Evolutionary conservation across 2,888 invertebrate genomes (phyloP).

Genomic region (Heliconius charithonia): DNA sequence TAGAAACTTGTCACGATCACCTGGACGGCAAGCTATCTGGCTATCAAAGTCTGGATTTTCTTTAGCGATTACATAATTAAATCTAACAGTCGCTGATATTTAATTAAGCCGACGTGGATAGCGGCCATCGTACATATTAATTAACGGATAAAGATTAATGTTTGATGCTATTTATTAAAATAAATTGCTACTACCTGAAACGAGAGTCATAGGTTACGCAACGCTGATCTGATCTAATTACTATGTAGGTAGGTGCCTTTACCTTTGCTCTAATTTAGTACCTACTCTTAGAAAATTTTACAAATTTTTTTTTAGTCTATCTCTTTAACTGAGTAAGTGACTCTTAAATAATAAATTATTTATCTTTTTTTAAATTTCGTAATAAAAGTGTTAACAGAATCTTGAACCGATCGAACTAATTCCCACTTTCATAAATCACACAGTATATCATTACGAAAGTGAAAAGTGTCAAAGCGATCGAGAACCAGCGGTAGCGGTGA

Average conservation of each 20-base stretch:
- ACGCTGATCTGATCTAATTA: neutral
- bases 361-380: too few relatives aligned
- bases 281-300: too few relatives aligned
- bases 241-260: neutral
- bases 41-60: constrained; percentile 43
- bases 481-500: constrained; percentile 47
- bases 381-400: too few relatives aligned
- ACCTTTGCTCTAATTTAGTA: neutral
- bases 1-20: constrained; percentile 39
- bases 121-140: constrained; percentile 45
- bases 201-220: neutral
- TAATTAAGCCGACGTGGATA: constrained; percentile 49
- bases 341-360: too few relatives aligned
- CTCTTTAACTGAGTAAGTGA: too few relatives aligned
- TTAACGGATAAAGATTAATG: constrained; percentile 38
- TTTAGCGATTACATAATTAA: constrained; percentile 51
- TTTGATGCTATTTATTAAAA: constrained; percentile 32
- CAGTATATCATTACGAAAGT: constrained; percentile 42
- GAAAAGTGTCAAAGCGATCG: constrained; percentile 44
- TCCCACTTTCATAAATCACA: constrained; percentile 31
- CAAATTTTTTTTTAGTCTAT: neutral
- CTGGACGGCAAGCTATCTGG: constrained; percentile 39
- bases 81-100: constrained; percentile 48
- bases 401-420: neutral
- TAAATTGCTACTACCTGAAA: constrained; percentile 23